phyloP scores from a whole-genome alignment of 2,888 invertebrate genomes.

The Caenorhabditis macrosperma region DNA sequence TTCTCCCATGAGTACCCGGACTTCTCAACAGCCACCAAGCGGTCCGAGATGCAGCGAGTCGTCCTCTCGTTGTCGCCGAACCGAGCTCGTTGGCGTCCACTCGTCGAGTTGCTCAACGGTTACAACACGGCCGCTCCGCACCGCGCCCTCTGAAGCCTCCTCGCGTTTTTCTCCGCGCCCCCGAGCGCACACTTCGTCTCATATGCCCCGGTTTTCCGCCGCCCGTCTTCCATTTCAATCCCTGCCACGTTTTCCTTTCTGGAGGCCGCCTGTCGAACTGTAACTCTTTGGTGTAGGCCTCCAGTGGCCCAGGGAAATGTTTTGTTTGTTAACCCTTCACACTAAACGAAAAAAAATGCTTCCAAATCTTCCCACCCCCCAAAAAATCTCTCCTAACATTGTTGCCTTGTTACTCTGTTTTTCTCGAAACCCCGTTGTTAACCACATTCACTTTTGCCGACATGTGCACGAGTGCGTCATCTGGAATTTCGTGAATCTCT shows the following conservation, averaged over 20 bases:
- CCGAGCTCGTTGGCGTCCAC: constrained; percentile 50
- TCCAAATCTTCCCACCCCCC: not conserved
- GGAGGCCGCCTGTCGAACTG: constrained; percentile 1
- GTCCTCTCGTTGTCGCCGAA: constrained; percentile 72
- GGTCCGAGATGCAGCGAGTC: constrained; percentile 70
- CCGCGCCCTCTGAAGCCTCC: constrained; percentile 44
- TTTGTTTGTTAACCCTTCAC: constrained; percentile 43
- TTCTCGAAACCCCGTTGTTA: constrained; percentile 27
- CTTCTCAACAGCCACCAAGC: constrained; percentile 65
- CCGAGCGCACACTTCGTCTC: constrained; percentile 38
- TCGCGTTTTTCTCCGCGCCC: not conserved
- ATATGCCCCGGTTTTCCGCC: constrained; percentile 56
- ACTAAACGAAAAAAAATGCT: constrained; percentile 11
- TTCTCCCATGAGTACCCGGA: constrained; percentile 69
- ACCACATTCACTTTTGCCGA: constrained; percentile 34
- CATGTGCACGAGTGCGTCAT: not conserved
- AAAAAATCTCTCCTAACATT: constrained; percentile 17
- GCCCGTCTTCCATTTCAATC: constrained; percentile 41
- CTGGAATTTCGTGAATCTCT: not conserved
- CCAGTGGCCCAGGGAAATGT: not conserved
- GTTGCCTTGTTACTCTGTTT: constrained; percentile 39
- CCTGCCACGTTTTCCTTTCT: not conserved
- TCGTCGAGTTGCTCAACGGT: constrained; percentile 58
- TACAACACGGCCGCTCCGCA: constrained; percentile 58
- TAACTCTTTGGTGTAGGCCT: constrained; percentile 32